Conservation (phyloP, 2,888 invertebrate genomes). For the Scaptomyza caliginosa region DNA sequence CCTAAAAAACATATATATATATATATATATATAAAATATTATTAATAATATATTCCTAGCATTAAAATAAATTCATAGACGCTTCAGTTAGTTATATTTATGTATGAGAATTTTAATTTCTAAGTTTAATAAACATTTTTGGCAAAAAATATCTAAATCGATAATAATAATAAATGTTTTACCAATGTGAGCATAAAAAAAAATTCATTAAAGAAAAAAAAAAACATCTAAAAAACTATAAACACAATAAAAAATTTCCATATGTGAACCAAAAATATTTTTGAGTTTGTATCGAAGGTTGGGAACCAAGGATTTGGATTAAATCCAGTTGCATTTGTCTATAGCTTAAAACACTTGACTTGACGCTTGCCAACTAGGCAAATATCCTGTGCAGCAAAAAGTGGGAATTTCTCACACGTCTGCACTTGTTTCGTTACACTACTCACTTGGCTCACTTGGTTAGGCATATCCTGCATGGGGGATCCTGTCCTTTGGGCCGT, state of each 20-base stretch:
- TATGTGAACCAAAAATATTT: conserved; percentile 59
- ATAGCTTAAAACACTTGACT: conserved; percentile 41
- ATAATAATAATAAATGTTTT: conserved; percentile 42
- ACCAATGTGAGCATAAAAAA: conserved; percentile 60
- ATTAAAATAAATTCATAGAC: conserved; percentile 77
- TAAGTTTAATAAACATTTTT: conserved; percentile 30
- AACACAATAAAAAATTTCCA: conserved; percentile 63
- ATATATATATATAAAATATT: conserved; percentile 25
- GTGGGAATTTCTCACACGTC: conserved; percentile 57
- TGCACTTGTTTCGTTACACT: conserved; percentile 63
- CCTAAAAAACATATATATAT: conserved; percentile 33
- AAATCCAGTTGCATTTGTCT: background rate
- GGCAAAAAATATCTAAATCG: conserved; percentile 28
- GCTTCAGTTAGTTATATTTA: conserved; percentile 79
- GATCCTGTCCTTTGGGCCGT: conserved; percentile 4
- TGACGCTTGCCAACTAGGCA: conserved; percentile 42
- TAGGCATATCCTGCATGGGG: conserved; percentile 54
- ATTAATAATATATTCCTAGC: conserved; percentile 63
- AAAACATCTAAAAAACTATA: conserved; percentile 31
- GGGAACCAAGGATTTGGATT: too few relatives aligned
- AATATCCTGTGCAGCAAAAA: conserved; percentile 62
- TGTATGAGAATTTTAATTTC: conserved; percentile 41
- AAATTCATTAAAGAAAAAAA: conserved; percentile 52
- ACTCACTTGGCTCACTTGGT: conserved; percentile 26
- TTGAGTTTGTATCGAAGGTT: too few relatives aligned